Conservation (phyloP, 2,797 vertebrate species). For the Otus scops region DNA sequence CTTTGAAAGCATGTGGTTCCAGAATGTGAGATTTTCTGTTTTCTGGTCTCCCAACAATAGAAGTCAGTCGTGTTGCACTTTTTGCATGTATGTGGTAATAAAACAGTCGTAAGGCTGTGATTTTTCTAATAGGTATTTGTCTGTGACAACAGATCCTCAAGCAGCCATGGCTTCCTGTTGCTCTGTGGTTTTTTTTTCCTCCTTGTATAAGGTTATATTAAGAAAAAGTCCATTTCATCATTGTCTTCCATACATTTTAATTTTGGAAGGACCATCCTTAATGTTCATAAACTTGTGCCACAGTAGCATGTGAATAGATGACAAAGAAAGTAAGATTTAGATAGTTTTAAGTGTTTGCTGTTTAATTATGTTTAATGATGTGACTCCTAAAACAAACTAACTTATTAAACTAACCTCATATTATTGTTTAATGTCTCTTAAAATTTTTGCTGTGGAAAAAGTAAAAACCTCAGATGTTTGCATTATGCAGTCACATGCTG, state of each 20-base stretch:
- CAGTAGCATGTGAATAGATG: background rate
- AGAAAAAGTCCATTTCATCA: background rate
- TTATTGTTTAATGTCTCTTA: background rate
- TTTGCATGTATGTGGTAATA: background rate
- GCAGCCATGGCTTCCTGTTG: background rate
- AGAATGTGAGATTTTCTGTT: background rate
- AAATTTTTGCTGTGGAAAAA: background rate
- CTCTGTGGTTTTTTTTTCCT: background rate
- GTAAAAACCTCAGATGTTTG: background rate
- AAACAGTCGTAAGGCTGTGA: background rate
- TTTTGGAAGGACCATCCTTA: background rate
- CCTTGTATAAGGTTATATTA: background rate
- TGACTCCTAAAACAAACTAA: background rate
- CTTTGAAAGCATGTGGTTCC: background rate
- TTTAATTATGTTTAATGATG: background rate
- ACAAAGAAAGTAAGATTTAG: background rate
- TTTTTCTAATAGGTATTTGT: background rate
- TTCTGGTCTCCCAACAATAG: background rate
- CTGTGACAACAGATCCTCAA: background rate
- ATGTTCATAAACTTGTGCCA: fast-evolving
- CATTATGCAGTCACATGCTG: background rate
- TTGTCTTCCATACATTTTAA: background rate
- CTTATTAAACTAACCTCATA: background rate
- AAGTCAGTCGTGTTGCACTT: background rate
- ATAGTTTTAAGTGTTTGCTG: background rate